Evolutionary conservation across 2,113 vertebrate genomes (phyloP).

Genomic region (Isurus oxyrinchus): DNA sequence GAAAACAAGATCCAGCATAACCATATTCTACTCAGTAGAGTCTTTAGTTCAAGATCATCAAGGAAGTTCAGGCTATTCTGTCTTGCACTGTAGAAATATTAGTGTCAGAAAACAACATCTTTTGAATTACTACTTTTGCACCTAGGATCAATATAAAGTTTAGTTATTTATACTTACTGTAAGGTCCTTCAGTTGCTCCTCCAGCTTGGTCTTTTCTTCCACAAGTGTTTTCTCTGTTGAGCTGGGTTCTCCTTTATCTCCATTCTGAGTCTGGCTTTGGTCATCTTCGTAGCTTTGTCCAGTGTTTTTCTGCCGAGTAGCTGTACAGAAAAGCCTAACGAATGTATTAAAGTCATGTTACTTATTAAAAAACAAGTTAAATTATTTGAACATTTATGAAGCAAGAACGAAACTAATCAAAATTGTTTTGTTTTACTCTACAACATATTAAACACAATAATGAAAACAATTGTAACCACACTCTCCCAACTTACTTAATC

Average conservation of each 20-base stretch:
- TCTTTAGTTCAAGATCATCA: not conserved
- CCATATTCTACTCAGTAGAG: not conserved
- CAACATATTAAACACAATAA: not conserved
- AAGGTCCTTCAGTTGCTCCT: slow-evolving; percentile 81
- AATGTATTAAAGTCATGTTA: slow-evolving; percentile 46
- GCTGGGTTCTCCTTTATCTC: slow-evolving; percentile 59
- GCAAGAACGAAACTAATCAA: not conserved
- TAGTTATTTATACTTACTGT: slow-evolving; percentile 57
- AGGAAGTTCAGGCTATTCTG: not conserved
- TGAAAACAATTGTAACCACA: not conserved
- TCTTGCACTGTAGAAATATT: not conserved
- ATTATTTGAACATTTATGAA: not conserved
- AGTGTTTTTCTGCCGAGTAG: slow-evolving; percentile 70
- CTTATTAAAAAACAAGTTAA: not conserved
- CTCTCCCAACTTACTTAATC: not conserved
- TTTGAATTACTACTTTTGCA: not conserved
- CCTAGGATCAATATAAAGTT: not conserved
- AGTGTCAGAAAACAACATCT: not conserved
- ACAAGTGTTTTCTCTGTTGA: slow-evolving; percentile 57
- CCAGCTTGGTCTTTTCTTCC: slow-evolving; percentile 79
- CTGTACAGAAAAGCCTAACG: slow-evolving; percentile 72
- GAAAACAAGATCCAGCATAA: not conserved
- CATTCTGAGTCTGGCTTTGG: slow-evolving; percentile 47
- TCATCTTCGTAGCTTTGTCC: slow-evolving; percentile 71
- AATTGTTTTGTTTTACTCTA: not conserved